Base-by-base conservation (phyloP, 1,140 invertebrate species). In the Drosophila rufa region DNA sequence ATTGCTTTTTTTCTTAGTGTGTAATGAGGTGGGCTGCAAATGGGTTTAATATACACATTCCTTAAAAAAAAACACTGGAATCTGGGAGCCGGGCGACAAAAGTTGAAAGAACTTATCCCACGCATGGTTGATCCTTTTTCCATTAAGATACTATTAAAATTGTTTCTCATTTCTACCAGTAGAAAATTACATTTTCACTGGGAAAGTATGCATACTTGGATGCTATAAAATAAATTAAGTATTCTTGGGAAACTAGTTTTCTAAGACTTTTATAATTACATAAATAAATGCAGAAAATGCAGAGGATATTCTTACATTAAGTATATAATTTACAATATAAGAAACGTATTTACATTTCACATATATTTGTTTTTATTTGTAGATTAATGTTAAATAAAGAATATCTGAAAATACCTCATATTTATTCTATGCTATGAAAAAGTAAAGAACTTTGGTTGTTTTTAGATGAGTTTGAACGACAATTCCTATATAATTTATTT, bases 1-100 rank as follows among this genome's bases (percentile, higher is more conserved):
- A 89, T 89, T 89, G 85, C 85, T 77, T 89, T 76, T 76, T 79
- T 89, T 56, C 53, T 90, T 90, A 84, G 75, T 84, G 85, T 85
- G 85, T 89, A 89, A 89, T 89, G 81, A 89, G 78, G 56, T 82
- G 82, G 68, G 69, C 74, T 70, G 73, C 48, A 78, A 84, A 80
- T 86, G 79, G 79, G 75, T 82, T 87, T 82, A 69, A 86, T 75
- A 78, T 67, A 64, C 50, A 60, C 53, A 58, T 60, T 66, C 53
- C 47, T 40, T 53, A 55, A 30, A 30, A 30, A 60, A 30, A 30
- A 30, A 45, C 9, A 42, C 22, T 8, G 30, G 27, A 36, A 40
- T 25, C 50, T 19, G 51, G 33, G 51, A 38, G 51, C 17, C 38
- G 51, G 25, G 25, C 14, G 40, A 75, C 22, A 64, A 55, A 58